Percentiles rank a stretch among this genome's conserved stretches.
These are phyloP conservation scores for Rattus rattus DNA, from an alignment of 2,113 vertebrate species.

Conservation along the genomic window DNA sequence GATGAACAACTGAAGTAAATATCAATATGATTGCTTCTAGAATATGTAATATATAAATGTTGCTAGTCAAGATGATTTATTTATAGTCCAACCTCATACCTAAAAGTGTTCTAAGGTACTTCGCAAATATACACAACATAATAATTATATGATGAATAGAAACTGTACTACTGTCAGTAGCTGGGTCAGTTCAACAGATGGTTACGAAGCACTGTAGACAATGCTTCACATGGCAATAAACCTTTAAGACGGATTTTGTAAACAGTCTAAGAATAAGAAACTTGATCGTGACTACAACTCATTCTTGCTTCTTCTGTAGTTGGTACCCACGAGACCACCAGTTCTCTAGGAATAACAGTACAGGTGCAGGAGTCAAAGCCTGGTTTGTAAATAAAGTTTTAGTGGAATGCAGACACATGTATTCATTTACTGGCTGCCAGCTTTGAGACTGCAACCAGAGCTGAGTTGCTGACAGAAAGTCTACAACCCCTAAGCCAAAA, in stretches of 20 bases:
- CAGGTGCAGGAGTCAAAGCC: background rate
- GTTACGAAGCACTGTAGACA: background rate
- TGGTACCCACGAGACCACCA: background rate
- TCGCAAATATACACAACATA: constrained; percentile 19
- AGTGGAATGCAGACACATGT: background rate
- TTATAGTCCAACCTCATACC: background rate
- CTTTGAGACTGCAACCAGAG: background rate
- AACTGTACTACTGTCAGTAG: background rate
- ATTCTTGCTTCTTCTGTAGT: background rate
- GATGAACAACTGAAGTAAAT: constrained; percentile 15
- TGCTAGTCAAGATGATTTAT: constrained; percentile 33
- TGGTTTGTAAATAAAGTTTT: background rate
- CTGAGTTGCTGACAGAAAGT: background rate
- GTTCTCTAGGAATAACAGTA: background rate
- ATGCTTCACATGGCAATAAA: constrained; percentile 1
- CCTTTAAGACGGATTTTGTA: background rate
- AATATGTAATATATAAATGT: background rate
- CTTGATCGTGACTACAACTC: background rate
- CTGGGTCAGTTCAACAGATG: background rate
- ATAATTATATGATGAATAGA: background rate
- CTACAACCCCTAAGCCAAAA: constrained; percentile 25
- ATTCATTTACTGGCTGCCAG: background rate
- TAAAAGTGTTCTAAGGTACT: constrained; percentile 3
- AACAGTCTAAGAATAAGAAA: constrained; percentile 28
- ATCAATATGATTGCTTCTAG: background rate